Conservation (phyloP, 2,888 invertebrate species). For the Hydraecia micacea region DNA sequence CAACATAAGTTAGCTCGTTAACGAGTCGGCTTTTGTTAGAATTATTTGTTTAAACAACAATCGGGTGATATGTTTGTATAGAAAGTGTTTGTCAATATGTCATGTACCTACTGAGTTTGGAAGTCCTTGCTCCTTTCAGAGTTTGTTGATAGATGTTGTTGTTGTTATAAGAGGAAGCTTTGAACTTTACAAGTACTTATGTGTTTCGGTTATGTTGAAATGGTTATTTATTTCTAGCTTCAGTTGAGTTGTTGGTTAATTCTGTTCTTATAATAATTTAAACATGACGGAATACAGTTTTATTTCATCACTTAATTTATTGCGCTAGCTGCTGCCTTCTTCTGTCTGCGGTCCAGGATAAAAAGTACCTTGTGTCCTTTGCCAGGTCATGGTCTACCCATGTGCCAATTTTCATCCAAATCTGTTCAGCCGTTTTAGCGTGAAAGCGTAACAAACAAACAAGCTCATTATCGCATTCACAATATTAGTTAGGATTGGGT, state of each 20-base stretch:
- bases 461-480: background rate
- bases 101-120: slow-evolving; percentile 27
- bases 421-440: background rate
- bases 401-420: background rate
- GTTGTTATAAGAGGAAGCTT: slow-evolving; percentile 10
- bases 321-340: background rate
- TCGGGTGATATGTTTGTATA: slow-evolving; percentile 45
- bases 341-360: background rate
- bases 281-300: background rate
- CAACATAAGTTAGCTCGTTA: slow-evolving; percentile 65
- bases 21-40: slow-evolving; percentile 61
- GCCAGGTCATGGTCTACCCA: background rate
- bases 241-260: background rate
- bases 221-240: background rate
- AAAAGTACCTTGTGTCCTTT: background rate
- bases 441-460: background rate
- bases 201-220: slow-evolving; percentile 1
- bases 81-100: slow-evolving; percentile 54
- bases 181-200: slow-evolving; percentile 2
- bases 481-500: background rate
- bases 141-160: slow-evolving; percentile 31
- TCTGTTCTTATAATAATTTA: no score
- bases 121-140: slow-evolving; percentile 38
- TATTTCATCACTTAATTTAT: background rate
- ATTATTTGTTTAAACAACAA: slow-evolving; percentile 64